Evolutionary conservation across 2,797 vertebrate genomes (phyloP), one percentile per base, ranked within the genome.

Genomic region (Syngnathus acus): DNA sequence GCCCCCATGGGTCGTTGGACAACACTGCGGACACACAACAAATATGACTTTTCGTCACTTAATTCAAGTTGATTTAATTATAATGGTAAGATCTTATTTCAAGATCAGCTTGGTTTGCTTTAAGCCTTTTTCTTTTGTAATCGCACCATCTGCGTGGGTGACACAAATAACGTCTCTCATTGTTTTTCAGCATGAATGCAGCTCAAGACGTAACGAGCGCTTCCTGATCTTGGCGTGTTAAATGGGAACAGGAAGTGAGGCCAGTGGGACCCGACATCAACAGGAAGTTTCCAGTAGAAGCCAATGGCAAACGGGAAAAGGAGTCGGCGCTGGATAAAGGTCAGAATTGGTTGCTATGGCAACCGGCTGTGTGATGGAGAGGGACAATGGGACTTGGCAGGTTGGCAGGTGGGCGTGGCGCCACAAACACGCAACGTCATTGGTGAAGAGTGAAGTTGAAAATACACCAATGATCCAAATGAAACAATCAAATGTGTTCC

Each of bases 231-330:
- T 32, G 26, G 14, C 55, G 73, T 9, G 68, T 73, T 83, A 80
- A 70, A 75, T 84, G 42, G 87, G 85, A 88, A 84, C 87, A 79
- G 89, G 92, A 92, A 92, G 86, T 32, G 13, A 57, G 55, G 55
- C 55, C 55, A 3, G 37, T 66, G 74, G 68, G 74, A 74, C 75
- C 84, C 78, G 87, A 88, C 85, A 89, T 78, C 92, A 93, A 93
- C 92, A 93, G 92, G 92, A 93, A 91, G 87, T 86, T 82, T 87
- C 89, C 81, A 86, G 71, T 77, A 87, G 83, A 86, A 86, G 77
- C 66, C 78, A 88, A 87, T 84, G 87, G 90, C 76, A 17, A 79
- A 87, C 85, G 89, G 92, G 92, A 92, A 92, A 91, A 73, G 78
- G 77, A 87, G 80, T 82, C 85, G 85, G 88, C 77, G 81, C 79